Conservation (phyloP, 2,797 vertebrate genomes). For the Sebastes flavidus region DNA sequence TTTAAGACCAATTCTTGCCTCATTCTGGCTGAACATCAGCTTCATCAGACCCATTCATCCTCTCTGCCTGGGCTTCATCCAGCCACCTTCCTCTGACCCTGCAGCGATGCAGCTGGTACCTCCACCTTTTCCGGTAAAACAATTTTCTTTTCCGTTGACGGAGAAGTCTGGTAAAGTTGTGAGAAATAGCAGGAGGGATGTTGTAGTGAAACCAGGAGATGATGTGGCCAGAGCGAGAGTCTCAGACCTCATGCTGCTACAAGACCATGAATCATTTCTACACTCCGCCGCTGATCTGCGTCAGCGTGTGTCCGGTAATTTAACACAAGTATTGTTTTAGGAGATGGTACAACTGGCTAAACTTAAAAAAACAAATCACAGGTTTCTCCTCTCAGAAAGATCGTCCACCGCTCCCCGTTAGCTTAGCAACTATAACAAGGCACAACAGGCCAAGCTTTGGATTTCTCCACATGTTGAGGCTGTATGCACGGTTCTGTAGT, state of each 20-base stretch:
- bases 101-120: slow-evolving; percentile 5
- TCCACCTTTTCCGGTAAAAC: slow-evolving; percentile 22
- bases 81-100: slow-evolving; percentile 14
- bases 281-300: slow-evolving; percentile 13
- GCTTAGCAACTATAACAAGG: not conserved
- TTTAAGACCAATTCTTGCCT: not conserved
- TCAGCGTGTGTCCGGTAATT: slow-evolving; percentile 20
- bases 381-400: not conserved
- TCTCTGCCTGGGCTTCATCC: slow-evolving; percentile 11
- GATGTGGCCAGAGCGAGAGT: slow-evolving; percentile 27
- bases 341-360: not conserved
- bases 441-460: not conserved
- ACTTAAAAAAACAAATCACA: not conserved
- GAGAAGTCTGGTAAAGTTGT: slow-evolving; percentile 11
- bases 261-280: slow-evolving; percentile 52
- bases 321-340: slow-evolving; percentile 5
- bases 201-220: slow-evolving; percentile 9
- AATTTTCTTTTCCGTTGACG: slow-evolving; percentile 17
- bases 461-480: not conserved
- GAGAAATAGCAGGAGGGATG: slow-evolving; percentile 29
- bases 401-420: not conserved
- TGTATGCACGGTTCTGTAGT: not conserved
- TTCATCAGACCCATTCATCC: not conserved
- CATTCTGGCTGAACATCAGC: not conserved
- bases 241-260: slow-evolving; percentile 40